Conservation (phyloP, 2,113 vertebrate genomes). For the Ciconia maguari region DNA sequence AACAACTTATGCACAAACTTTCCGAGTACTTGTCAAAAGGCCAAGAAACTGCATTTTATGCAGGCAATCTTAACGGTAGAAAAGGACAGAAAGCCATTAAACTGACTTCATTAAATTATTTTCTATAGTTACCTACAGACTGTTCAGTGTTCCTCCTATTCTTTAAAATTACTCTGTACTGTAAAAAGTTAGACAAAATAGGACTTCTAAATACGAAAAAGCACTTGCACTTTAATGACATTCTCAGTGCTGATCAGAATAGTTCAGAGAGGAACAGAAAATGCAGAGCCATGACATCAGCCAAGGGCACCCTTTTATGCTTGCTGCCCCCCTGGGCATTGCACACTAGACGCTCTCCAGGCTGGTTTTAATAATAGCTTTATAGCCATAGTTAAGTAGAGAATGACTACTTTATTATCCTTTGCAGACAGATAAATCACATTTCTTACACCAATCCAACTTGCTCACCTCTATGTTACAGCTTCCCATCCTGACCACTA, state of each 20-base stretch:
- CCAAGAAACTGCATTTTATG: not conserved
- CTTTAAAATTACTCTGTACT: not conserved
- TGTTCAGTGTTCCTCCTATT: not conserved
- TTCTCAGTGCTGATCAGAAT: not conserved
- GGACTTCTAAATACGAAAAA: not conserved
- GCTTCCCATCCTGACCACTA: not conserved
- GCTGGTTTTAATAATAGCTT: not conserved
- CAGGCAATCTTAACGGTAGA: not conserved
- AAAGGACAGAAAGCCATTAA: not conserved
- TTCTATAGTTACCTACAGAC: not conserved
- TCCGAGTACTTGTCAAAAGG: not conserved
- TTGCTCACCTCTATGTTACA: not conserved
- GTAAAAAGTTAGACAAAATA: not conserved
- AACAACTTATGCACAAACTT: not conserved
- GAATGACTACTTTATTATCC: not conserved
- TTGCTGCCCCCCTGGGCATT: not conserved
- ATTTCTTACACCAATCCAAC: not conserved
- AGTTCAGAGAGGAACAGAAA: not conserved
- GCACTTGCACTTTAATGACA: not conserved
- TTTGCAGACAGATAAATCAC: slow-evolving; percentile 2
- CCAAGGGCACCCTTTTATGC: not conserved
- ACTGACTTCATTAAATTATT: not conserved
- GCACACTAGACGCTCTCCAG: not conserved
- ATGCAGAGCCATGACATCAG: not conserved
- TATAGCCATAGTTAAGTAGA: not conserved